phyloP scores from a whole-genome alignment of 2,888 invertebrate species.

The Eupithecia dodoneata region DNA sequence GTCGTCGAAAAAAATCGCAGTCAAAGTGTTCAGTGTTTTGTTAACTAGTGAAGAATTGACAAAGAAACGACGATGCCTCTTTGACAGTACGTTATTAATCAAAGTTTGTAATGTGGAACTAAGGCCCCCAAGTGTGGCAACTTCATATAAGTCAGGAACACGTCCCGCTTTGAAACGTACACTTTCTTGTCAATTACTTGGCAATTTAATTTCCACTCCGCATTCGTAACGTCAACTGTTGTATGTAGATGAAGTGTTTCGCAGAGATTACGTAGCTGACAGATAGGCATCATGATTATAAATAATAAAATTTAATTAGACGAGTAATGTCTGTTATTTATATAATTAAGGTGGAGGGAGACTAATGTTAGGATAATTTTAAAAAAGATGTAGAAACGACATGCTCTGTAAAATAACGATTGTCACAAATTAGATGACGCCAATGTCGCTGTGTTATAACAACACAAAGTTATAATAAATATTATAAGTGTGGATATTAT shows the following conservation, averaged over 20 bases:
- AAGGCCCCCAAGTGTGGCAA: not conserved
- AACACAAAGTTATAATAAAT: no score
- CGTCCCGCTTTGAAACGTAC: slow-evolving; percentile 51
- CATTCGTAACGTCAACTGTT: slow-evolving; percentile 52
- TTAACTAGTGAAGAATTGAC: no score
- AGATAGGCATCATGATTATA: slow-evolving; percentile 14
- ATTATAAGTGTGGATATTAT: no score
- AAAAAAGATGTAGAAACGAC: not conserved
- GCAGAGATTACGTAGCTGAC: slow-evolving; percentile 41
- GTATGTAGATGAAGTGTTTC: slow-evolving; percentile 48
- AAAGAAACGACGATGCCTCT: no score
- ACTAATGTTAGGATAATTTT: not conserved
- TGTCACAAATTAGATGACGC: no score
- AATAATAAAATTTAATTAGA: not conserved
- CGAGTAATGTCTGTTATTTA: not conserved
- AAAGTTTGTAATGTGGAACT: not conserved
- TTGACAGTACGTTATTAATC: not conserved
- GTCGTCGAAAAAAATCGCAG: no score
- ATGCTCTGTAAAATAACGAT: not conserved
- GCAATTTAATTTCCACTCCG: slow-evolving; percentile 67
- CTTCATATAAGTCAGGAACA: slow-evolving; percentile 27
- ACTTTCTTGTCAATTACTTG: slow-evolving; percentile 64
- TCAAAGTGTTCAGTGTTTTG: no score
- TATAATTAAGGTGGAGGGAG: not conserved
- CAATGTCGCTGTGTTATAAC: no score